These are phyloP conservation scores for Dysidea cf. avara DNA, from an alignment of 37 sponge, comb jelly and placozoan species.

Conservation along the genomic window DNA sequence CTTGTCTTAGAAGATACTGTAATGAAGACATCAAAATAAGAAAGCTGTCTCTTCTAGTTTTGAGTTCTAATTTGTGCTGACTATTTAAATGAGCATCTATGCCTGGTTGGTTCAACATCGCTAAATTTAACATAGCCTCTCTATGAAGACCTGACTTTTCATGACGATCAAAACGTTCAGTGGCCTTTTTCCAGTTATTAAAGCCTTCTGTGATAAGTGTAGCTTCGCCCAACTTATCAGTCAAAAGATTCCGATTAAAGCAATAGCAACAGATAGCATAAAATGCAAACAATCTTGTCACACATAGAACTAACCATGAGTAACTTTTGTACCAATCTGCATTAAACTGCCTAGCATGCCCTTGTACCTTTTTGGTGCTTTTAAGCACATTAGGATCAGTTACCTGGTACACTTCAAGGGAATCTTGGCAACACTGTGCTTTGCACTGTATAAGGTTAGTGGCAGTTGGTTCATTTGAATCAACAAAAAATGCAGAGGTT, in stretches of 20 bases:
- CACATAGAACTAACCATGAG: background rate
- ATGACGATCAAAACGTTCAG: slow-evolving; percentile 17
- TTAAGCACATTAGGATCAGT: no score
- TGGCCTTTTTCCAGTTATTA: slow-evolving; percentile 38
- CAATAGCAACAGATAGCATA: slow-evolving; percentile 9
- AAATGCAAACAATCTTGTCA: slow-evolving; percentile 14
- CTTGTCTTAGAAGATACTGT: slow-evolving; percentile 24
- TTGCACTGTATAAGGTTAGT: no score
- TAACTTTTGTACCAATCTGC: no score
- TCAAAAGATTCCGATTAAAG: slow-evolving; percentile 3
- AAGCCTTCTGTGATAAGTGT: slow-evolving; percentile 16
- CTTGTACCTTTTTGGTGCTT: no score
- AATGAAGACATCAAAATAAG: slow-evolving; percentile 12
- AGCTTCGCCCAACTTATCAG: slow-evolving; percentile 9
- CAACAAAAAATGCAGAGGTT: no score
- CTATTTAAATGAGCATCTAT: no score
- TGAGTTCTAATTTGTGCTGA: no score
- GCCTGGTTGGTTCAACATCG: slow-evolving; percentile 1
- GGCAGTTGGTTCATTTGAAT: no score
- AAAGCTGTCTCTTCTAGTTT: slow-evolving; percentile 7
- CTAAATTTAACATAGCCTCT: slow-evolving; percentile 21
- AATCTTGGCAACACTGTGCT: no score
- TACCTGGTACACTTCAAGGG: no score
- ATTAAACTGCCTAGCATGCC: no score
- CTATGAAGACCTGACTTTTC: slow-evolving; percentile 19